phyloP scores from a whole-genome alignment of 2,797 vertebrate genomes.

The Phalanger gymnotis region DNA sequence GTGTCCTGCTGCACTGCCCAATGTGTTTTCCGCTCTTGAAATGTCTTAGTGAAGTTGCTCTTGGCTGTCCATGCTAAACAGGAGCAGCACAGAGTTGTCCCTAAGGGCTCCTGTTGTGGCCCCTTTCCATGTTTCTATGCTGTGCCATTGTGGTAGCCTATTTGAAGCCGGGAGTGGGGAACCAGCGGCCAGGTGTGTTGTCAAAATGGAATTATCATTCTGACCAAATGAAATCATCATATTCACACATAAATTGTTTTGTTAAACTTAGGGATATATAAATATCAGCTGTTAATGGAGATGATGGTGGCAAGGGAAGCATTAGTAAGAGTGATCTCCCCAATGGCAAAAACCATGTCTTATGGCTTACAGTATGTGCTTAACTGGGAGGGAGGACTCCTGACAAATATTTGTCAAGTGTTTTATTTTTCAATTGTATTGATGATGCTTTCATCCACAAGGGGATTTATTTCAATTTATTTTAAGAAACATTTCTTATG shows the following conservation, averaged over 20 bases:
- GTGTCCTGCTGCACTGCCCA: constrained; percentile 20
- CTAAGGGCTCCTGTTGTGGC: not conserved
- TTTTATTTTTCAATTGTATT: not conserved
- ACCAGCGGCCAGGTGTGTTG: not conserved
- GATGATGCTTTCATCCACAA: not conserved
- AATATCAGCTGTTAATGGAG: not conserved
- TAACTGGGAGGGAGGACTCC: not conserved
- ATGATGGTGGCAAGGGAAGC: not conserved
- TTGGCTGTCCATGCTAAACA: constrained; percentile 43
- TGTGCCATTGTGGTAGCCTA: not conserved
- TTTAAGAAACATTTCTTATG: not conserved
- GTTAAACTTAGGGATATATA: not conserved
- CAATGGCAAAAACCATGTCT: not conserved
- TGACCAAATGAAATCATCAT: not conserved
- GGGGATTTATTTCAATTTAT: not conserved
- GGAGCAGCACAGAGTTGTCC: not conserved
- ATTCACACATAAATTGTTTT: not conserved
- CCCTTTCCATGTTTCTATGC: not conserved
- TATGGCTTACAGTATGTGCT: not conserved
- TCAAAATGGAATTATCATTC: not conserved
- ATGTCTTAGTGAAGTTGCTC: not conserved
- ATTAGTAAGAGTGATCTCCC: not conserved
- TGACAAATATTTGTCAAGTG: not conserved
- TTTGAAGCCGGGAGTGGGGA: not conserved
- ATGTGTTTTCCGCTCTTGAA: constrained; percentile 49